Evolutionary conservation across 2,888 invertebrate species (phyloP).

Genomic region (Rhaphigaster nebulosa): DNA sequence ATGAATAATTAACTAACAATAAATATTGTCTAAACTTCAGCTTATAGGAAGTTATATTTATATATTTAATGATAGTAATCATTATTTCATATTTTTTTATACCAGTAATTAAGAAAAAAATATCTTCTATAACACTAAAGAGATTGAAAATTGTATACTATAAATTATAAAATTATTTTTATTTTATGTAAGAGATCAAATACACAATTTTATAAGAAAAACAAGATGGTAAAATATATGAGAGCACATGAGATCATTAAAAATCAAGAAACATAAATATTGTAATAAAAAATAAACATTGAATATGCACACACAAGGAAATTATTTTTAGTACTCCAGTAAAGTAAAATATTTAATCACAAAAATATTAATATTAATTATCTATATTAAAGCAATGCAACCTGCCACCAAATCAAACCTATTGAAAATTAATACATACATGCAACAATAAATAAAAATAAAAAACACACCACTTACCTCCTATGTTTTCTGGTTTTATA

Average conservation of each 20-base stretch:
- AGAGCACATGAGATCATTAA: too few relatives aligned
- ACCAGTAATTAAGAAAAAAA: too few relatives aligned
- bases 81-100: too few relatives aligned
- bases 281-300: not conserved
- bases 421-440: not conserved
- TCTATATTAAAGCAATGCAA: not conserved
- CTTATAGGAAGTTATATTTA: too few relatives aligned
- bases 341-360: not conserved
- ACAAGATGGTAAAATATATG: too few relatives aligned
- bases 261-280: not conserved
- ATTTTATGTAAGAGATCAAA: too few relatives aligned
- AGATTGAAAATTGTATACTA: too few relatives aligned
- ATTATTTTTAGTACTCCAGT: not conserved
- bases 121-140: too few relatives aligned
- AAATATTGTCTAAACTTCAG: not conserved
- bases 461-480: not conserved
- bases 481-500: not conserved
- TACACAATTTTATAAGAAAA: too few relatives aligned
- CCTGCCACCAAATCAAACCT: not conserved
- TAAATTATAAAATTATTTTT: too few relatives aligned
- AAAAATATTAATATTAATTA: not conserved
- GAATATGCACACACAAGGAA: not conserved
- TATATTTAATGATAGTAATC: too few relatives aligned
- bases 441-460: not conserved
- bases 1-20: not conserved